Evolutionary conservation across 2,888 invertebrate genomes (phyloP), one percentile per base, ranked within the genome.

Genomic region (Hyposoter didymator): DNA sequence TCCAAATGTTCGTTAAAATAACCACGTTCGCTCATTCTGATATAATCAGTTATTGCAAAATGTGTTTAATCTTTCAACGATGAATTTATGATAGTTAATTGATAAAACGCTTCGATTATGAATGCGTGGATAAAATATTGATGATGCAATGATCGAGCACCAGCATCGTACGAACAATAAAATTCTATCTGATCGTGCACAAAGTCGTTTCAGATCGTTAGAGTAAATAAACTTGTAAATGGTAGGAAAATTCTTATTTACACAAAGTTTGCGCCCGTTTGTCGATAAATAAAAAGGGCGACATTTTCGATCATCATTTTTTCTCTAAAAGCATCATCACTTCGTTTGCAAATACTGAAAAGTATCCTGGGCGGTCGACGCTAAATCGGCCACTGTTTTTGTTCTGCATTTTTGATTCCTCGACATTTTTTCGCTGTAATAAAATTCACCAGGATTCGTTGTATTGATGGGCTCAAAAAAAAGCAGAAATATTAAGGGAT

Each of bases 31-130:
- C 14, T 59, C 14, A 22, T 59, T 28, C 14, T 14, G 28, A 59
- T 12, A 28, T 47, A 59, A 67, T 81, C 47, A 43, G 59, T 76
- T 39, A 62, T 75, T 64, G 70, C 64, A 45, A 49, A 49, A 64
- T 76, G 35, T 76, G 59, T 52, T 76, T 76, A 76, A 78, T 73
- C 72, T 52, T 32, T 43, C 47, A 78, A 78, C 43, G 66, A 52
- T 70, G 35, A 22, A 73, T 73, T 73, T 22, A 12, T 22, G 39
- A 39, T 35, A 19, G 39, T 73, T 73, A n/a, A 19, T 73, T 19
- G 45, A 47, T 70, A 28, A 35, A 19, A 22, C 22, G 19, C 55
- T 22, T 19, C 1, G 19, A 39, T 67, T 43, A 67, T 67, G 28
- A 59, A 28, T 59, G 28, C 59, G 4, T 59, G 59, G 14, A 59